A percentile compares a stretch with the other conserved stretches of the same genome.
Conservation (phyloP, 2,113 vertebrate species). For the Dendropsophus ebraccatus region DNA sequence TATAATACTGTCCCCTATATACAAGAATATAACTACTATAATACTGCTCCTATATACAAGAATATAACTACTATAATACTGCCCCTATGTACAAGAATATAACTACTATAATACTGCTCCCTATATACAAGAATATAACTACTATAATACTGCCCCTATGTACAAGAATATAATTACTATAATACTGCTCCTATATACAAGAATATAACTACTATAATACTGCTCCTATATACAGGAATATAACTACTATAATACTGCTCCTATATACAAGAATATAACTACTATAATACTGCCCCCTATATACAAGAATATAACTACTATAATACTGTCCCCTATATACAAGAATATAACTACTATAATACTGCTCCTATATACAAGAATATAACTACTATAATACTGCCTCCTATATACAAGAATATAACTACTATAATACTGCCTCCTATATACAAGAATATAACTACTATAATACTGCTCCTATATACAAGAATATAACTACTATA, state of each 20-base stretch:
- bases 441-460: too few relatives aligned
- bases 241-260: neutral
- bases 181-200: neutral
- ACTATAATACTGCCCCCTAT: neutral
- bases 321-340: neutral
- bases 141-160: neutral
- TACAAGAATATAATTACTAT: neutral
- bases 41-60: neutral
- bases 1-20: too few relatives aligned
- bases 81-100: too few relatives aligned
- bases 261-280: neutral
- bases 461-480: too few relatives aligned
- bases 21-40: neutral
- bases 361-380: neutral
- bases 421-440: too few relatives aligned
- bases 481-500: too few relatives aligned
- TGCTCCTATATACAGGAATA: too few relatives aligned
- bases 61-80: too few relatives aligned
- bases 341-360: constrained; percentile 6
- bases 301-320: neutral
- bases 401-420: too few relatives aligned
- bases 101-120: too few relatives aligned
- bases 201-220: constrained; percentile 5
- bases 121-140: neutral
- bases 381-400: neutral